Conservation (phyloP, 1,140 invertebrate genomes). For the Ceratina calcarata region DNA sequence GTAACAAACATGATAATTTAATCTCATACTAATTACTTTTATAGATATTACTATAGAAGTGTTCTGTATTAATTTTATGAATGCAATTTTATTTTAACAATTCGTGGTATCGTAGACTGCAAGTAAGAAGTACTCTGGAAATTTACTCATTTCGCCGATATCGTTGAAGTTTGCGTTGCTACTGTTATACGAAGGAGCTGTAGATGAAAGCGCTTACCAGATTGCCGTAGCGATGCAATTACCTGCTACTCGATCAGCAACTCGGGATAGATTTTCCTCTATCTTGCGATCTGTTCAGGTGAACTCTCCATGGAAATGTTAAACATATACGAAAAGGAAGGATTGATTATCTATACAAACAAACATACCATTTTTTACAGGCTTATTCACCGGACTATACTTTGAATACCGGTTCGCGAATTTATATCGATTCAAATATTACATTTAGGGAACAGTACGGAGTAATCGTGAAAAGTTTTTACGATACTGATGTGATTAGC, state of each 20-base stretch:
- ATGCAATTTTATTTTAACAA: conserved; percentile 10
- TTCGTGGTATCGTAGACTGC: conserved; percentile 64
- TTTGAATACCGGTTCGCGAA: conserved; percentile 84
- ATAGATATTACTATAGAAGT: no score
- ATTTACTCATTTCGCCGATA: conserved; percentile 89
- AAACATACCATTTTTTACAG: conserved; percentile 33
- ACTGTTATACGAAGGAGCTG: conserved; percentile 87
- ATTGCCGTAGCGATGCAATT: conserved; percentile 82
- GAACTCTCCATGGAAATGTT: neutral
- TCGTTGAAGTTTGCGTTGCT: conserved; percentile 88
- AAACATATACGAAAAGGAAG: neutral
- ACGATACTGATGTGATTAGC: conserved; percentile 83
- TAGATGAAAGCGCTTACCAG: conserved; percentile 83
- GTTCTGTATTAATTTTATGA: no score
- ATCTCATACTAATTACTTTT: conserved; percentile 6
- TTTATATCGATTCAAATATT: conserved; percentile 83
- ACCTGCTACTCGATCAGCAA: conserved; percentile 77
- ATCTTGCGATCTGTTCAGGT: conserved; percentile 78
- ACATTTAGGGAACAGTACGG: conserved; percentile 82
- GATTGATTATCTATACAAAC: neutral
- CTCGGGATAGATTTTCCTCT: conserved; percentile 77
- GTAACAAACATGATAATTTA: conserved; percentile 59
- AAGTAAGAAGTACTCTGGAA: conserved; percentile 77
- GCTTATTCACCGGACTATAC: conserved; percentile 77
- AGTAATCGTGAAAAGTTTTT: conserved; percentile 80